phyloP scores from a whole-genome alignment of 2,797 vertebrate genomes.

The Rhyacichthys aspro region DNA sequence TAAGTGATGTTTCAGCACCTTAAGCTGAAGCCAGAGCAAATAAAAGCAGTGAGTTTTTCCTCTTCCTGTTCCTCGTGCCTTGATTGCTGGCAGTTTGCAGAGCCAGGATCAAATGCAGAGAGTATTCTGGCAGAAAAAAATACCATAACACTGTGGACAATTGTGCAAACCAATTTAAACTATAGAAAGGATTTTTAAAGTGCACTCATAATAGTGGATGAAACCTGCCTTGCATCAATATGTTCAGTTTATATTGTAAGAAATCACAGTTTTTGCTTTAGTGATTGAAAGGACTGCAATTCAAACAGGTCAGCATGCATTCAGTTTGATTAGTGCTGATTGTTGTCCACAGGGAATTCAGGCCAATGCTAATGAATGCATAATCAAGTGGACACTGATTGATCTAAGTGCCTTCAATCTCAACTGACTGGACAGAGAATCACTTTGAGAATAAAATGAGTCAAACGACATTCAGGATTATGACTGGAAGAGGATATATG shows the following conservation, averaged over 20 bases:
- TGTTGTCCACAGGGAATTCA: slow-evolving; percentile 40
- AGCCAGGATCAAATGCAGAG: slow-evolving; percentile 32
- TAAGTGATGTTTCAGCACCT: slow-evolving; percentile 71
- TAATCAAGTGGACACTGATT: slow-evolving; percentile 55
- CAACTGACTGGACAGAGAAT: slow-evolving; percentile 55
- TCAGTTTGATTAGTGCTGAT: neutral
- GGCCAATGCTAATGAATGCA: slow-evolving; percentile 41
- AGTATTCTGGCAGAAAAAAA: slow-evolving; percentile 22
- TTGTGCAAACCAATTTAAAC: too few species aligned
- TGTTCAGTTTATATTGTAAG: neutral
- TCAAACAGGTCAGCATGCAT: slow-evolving; percentile 11
- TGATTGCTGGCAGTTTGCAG: slow-evolving; percentile 56
- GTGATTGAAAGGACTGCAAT: slow-evolving; percentile 5
- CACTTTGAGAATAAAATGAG: slow-evolving; percentile 64
- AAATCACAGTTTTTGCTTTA: slow-evolving; percentile 3
- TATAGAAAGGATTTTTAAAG: too few species aligned
- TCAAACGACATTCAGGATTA: slow-evolving; percentile 72
- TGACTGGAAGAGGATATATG: slow-evolving; percentile 69
- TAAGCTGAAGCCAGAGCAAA: slow-evolving; percentile 63
- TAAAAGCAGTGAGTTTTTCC: slow-evolving; percentile 53
- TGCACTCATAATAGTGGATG: neutral
- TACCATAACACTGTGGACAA: slow-evolving; percentile 16
- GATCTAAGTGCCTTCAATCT: slow-evolving; percentile 43
- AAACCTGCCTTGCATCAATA: neutral
- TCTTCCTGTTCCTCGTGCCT: slow-evolving; percentile 36